Evolutionary conservation across 1,140 invertebrate species (phyloP), one percentile per base, ranked within the genome.

Genomic region (Pseudomyrmex pallidus): DNA sequence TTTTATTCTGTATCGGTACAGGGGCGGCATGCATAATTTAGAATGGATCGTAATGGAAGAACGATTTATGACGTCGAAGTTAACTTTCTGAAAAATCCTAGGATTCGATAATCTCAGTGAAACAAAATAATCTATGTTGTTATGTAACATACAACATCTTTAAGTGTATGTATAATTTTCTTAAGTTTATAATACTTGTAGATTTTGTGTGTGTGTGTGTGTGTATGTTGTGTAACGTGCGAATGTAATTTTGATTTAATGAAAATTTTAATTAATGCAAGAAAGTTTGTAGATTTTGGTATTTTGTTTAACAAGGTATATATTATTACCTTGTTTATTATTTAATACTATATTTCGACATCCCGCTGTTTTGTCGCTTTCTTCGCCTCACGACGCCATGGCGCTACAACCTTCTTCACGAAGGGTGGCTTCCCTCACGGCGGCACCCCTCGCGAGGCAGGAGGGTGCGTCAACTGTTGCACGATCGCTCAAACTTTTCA

Each of bases 381-480:
- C 57, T 46, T 25, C 64, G 74, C 50, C 12, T 57, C 48, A 25
- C 82, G 74, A 46, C 35, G 15, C 13, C 73, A 63, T 13, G n/a
- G 66, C 52, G 63, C 62, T 52, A 50, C 44, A 13, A 54, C 73
- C 52, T 44, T 17, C 46, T 59, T 67, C 50, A 83, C 74, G 77
- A 62, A 52, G 66, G 56, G 82, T 56, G 74, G 63, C 35, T 57
- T 56, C 46, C 52, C 83, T 59, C n/a, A 17, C 9, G 35, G 62
- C 35, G 59, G 22, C 62, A 20, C 57, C 72, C 13, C 44, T 57
- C 72, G 73, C 70, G 25, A 66, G 72, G 74, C 61, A 83, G 78
- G 85, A 87, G 89, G 85, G 73, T 83, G 82, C 84, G 84, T 89
- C 90, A 92, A 91, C 91, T 92, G 90, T 92, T 92, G 91, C 91